These are phyloP conservation scores for Hesperia comma DNA, from an alignment of 2,888 invertebrate genomes.

Conservation along the genomic window DNA sequence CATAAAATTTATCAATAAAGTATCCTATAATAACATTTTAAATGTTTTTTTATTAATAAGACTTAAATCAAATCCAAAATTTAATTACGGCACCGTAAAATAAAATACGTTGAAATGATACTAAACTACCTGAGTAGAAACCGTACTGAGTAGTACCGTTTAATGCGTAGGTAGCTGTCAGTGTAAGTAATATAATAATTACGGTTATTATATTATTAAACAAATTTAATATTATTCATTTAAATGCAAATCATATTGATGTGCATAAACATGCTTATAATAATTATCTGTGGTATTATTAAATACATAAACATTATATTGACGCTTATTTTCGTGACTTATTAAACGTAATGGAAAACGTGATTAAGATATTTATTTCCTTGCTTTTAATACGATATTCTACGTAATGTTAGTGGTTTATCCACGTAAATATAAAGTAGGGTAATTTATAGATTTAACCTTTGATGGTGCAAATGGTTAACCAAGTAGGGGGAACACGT, in stretches of 20 bases:
- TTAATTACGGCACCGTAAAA: no score
- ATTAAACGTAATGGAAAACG: slow-evolving; percentile 33
- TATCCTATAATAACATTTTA: no score
- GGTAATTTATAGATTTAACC: slow-evolving; percentile 2
- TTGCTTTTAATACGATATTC: background rate
- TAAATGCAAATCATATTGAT: background rate
- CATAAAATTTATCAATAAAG: no score
- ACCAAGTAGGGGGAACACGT: no score
- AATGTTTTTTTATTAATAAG: no score
- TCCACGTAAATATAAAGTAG: background rate
- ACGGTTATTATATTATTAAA: background rate
- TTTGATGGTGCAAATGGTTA: background rate
- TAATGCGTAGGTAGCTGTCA: background rate
- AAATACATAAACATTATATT: slow-evolving; percentile 3
- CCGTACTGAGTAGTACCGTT: no score
- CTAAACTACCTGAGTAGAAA: background rate
- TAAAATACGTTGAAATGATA: no score
- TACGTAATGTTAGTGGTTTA: background rate
- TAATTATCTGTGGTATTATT: background rate
- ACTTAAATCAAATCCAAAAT: no score
- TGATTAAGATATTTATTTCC: slow-evolving; percentile 27
- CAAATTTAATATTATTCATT: background rate
- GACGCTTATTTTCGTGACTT: slow-evolving; percentile 27
- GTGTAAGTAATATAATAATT: background rate
- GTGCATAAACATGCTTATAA: background rate